Evolutionary conservation across 2,888 invertebrate genomes (phyloP).

Genomic region (Scaptomyza tumidula): DNA sequence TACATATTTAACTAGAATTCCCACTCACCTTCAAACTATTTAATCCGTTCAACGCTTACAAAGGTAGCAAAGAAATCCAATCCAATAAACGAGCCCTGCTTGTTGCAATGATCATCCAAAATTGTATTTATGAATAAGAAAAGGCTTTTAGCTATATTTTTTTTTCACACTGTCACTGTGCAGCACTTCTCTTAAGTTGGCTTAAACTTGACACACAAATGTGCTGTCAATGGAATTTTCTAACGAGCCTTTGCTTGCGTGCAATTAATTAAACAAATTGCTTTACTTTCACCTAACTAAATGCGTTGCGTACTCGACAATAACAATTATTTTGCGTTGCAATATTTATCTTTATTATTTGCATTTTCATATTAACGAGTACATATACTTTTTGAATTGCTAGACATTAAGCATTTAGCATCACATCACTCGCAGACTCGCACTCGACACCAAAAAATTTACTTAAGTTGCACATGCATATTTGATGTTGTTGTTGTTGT

Average conservation of each 20-base stretch:
- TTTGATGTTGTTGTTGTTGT: slow-evolving; percentile 39
- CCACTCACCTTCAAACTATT: slow-evolving; percentile 39
- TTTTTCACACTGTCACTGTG: slow-evolving; percentile 15
- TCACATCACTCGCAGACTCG: slow-evolving; percentile 25
- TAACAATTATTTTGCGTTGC: slow-evolving; percentile 50
- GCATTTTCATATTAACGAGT: slow-evolving; percentile 50
- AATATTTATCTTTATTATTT: background rate
- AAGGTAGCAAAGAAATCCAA: slow-evolving; percentile 1
- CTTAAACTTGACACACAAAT: slow-evolving; percentile 61
- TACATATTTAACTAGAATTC: background rate
- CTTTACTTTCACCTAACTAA: slow-evolving; percentile 75
- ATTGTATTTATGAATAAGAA: slow-evolving; percentile 23
- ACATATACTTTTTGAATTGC: slow-evolving; percentile 40
- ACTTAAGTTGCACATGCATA: slow-evolving; percentile 58
- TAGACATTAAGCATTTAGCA: slow-evolving; percentile 48
- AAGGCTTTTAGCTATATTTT: slow-evolving; percentile 1
- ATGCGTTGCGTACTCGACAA: slow-evolving; percentile 35
- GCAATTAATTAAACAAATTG: slow-evolving; percentile 75
- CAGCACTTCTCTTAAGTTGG: slow-evolving; percentile 12
- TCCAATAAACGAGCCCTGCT: slow-evolving; percentile 12
- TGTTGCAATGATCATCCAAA: slow-evolving; percentile 23
- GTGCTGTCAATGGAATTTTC: slow-evolving; percentile 4
- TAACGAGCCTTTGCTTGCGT: slow-evolving; percentile 47
- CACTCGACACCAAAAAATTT: slow-evolving; percentile 54
- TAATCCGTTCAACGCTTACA: slow-evolving; percentile 25